phyloP scores from a whole-genome alignment of 2,797 vertebrate species.

The Chelidonichthys spinosus region DNA sequence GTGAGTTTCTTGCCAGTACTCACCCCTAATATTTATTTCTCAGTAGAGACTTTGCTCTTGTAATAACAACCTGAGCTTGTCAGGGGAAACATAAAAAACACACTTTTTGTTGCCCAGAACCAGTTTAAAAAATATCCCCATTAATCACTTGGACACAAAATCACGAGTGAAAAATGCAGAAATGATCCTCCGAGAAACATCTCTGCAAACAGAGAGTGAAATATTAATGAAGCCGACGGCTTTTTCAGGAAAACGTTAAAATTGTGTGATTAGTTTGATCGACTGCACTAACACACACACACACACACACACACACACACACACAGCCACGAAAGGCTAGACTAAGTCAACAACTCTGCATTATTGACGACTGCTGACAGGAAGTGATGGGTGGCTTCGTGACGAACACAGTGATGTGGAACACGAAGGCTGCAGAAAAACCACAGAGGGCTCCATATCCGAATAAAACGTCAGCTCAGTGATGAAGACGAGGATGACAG shows the following conservation, averaged over 20 bases:
- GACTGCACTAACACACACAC: conserved; percentile 3
- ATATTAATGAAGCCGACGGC: conserved; percentile 19
- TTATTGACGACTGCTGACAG: conserved; percentile 42
- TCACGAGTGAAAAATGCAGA: too few relatives aligned
- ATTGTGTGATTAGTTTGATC: not conserved
- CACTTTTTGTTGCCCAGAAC: too few relatives aligned
- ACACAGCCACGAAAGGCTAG: not conserved
- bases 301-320: not conserved
- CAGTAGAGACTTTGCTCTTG: too few relatives aligned
- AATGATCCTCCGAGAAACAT: too few relatives aligned
- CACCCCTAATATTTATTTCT: too few relatives aligned
- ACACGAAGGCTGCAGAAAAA: not conserved
- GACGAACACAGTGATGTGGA: conserved; percentile 9
- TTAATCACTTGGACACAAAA: not conserved
- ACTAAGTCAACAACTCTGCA: conserved; percentile 40
- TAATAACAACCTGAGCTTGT: too few relatives aligned
- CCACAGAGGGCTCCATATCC: not conserved
- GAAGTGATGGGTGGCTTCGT: not conserved
- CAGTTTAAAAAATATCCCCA: too few relatives aligned
- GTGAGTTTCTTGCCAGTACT: too few relatives aligned
- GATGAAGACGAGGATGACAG: not conserved
- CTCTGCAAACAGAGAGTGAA: not conserved
- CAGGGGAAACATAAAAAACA: too few relatives aligned
- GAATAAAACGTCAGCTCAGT: not conserved
- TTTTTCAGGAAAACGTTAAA: conserved; percentile 17